Conservation (phyloP, 2,888 invertebrate species). For the Polymixis lichenea region DNA sequence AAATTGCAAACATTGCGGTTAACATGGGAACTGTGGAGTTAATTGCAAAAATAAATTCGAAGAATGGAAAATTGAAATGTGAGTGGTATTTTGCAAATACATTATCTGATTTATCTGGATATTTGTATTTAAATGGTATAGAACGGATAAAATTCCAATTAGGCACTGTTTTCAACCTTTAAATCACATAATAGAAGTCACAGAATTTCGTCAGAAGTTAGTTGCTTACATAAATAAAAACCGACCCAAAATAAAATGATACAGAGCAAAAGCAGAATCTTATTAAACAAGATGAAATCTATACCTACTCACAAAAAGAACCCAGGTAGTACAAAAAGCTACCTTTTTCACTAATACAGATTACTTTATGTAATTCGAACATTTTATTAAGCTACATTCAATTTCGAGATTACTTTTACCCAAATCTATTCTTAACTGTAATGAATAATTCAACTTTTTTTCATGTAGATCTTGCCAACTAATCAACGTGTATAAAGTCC, state of each 20-base stretch:
- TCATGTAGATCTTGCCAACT: constrained; percentile 67
- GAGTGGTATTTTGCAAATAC: too few relatives aligned
- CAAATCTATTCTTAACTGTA: constrained; percentile 60
- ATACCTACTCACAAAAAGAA: constrained; percentile 10
- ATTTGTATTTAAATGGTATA: neutral
- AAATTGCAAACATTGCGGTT: neutral
- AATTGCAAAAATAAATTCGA: neutral
- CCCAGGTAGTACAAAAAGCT: constrained; percentile 39
- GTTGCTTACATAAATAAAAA: constrained; percentile 3
- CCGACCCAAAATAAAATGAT: constrained; percentile 25
- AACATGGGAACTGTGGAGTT: neutral
- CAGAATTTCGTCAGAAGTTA: neutral
- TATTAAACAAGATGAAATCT: constrained; percentile 36
- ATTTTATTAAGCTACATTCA: constrained; percentile 63
- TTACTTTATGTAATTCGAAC: constrained; percentile 48
- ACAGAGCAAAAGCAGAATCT: constrained; percentile 21
- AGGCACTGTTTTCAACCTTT: neutral
- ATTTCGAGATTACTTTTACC: constrained; percentile 62
- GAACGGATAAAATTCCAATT: neutral
- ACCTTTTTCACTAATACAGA: constrained; percentile 52
- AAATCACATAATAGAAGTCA: neutral
- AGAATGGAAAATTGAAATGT: neutral
- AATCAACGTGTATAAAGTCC: constrained; percentile 70
- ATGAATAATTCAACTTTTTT: constrained; percentile 70
- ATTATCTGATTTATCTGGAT: neutral